A percentile compares a stretch with the other conserved stretches of the same genome.
These are phyloP conservation scores for Drosophila greeni DNA, from an alignment of 2,888 invertebrate species.

Conservation along the genomic window DNA sequence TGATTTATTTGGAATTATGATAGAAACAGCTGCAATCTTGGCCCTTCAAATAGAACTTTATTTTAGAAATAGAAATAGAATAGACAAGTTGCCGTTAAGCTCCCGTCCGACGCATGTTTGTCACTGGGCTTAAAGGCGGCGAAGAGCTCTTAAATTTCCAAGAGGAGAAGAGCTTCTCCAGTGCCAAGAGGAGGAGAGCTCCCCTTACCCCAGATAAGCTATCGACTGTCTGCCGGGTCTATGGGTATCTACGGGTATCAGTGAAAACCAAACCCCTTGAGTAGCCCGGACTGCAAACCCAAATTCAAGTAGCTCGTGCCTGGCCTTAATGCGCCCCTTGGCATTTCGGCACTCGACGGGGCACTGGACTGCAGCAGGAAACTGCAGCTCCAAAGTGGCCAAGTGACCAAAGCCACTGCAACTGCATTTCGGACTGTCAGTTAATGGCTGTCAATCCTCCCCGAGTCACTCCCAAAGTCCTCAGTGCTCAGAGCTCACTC, in stretches of 20 bases:
- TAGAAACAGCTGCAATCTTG: slow-evolving; percentile 17
- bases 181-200: background rate
- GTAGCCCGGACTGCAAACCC: slow-evolving; percentile 5
- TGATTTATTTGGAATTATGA: background rate
- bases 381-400: slow-evolving; percentile 50
- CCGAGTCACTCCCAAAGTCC: background rate
- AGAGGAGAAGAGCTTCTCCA: slow-evolving; percentile 14
- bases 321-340: slow-evolving; percentile 34
- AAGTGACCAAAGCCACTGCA: slow-evolving; percentile 42
- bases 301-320: slow-evolving; percentile 68
- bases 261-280: slow-evolving; percentile 18
- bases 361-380: slow-evolving; percentile 57
- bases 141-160: too few species aligned
- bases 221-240: slow-evolving; percentile 36
- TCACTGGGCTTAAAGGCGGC: slow-evolving; percentile 4
- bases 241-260: slow-evolving; percentile 15
- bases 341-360: slow-evolving; percentile 31
- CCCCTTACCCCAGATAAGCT: slow-evolving; percentile 23
- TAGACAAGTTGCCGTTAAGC: slow-evolving; percentile 36
- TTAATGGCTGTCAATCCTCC: slow-evolving; percentile 50
- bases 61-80: too few species aligned
- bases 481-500: background rate
- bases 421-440: slow-evolving; percentile 45
- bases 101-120: slow-evolving; percentile 34
- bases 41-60: slow-evolving; percentile 9